Conservation (phyloP, 2,113 vertebrate species). For the Colinus virginianus region DNA sequence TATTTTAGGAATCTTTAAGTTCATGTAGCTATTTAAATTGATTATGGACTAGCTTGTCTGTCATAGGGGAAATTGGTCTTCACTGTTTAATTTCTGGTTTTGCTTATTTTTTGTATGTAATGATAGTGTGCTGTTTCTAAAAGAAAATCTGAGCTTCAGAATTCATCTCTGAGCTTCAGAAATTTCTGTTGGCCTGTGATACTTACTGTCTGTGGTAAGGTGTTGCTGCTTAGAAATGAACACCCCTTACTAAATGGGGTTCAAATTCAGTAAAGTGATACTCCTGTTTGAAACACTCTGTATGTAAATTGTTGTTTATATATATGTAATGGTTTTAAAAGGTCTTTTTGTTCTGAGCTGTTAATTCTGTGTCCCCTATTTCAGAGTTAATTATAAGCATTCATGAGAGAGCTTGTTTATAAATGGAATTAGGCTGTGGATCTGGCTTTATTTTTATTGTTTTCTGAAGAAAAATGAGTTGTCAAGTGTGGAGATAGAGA, state of each 20-base stretch:
- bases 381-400: not conserved
- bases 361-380: not conserved
- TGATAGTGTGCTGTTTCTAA: not conserved
- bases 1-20: constrained; percentile 1
- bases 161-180: not conserved
- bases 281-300: not conserved
- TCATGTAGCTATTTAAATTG: constrained; percentile 12
- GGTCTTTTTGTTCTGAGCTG: not conserved
- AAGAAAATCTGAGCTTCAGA: not conserved
- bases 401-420: not conserved
- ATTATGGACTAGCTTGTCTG: not conserved
- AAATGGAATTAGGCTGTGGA: not conserved
- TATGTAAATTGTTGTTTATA: not conserved
- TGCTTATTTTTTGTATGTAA: not conserved
- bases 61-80: not conserved
- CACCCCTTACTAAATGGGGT: not conserved
- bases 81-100: not conserved
- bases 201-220: not conserved
- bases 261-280: not conserved
- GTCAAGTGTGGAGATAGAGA: not conserved
- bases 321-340: not conserved
- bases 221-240: not conserved
- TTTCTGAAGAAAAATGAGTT: not conserved
- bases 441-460: not conserved
- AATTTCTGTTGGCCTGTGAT: not conserved